Base-by-base conservation (phyloP, 2,888 invertebrate genomes). In the Parnassius orleans region DNA sequence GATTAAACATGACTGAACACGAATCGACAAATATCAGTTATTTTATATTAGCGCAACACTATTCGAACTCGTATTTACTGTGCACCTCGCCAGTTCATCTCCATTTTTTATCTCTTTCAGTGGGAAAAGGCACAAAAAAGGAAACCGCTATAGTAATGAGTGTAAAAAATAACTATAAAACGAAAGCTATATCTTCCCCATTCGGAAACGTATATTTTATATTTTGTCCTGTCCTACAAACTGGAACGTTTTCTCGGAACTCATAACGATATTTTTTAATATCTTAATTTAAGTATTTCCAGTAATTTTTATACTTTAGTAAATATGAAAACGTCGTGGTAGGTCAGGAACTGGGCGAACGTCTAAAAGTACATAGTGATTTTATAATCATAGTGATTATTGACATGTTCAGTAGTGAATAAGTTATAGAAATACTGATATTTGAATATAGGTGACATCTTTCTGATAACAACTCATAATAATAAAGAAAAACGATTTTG, bases 21-120 rank as follows among this genome's bases (percentile, higher is more conserved):
- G 33, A 33, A 33, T 33, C 33, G 33, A 33, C 33, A 33, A 33
- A 33, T 33, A 33, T 33, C 33, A 33, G 33, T 33, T 33, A 33
- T 33, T 33, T 54, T 9, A 10, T 9, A 44, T 3, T 0, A 11
- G 53, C 46, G 64, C 83, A 75, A 64, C 86, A 65, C 84, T 89
- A 81, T 46, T 65, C 77, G 78, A 80, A 81, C 83, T 79, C 86
- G 86, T 90, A 91, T 90, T 90, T 90, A 88, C 90, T 83, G 89
- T 86, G 90, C 85, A 87, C 87, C 90, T 87, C 87, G 85, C 83
- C 87, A 86, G 90, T 90, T 90, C 88, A 90, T 91, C 90, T 90
- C 88, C 87, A 88, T 90, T 89, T 90, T 90, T 90, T 90, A 86
- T 86, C 84, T 87, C 83, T 87, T 89, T 87, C 83, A 84, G 82